Evolutionary conservation across 2,113 vertebrate species (phyloP).

Genomic region (Natator depressus): DNA sequence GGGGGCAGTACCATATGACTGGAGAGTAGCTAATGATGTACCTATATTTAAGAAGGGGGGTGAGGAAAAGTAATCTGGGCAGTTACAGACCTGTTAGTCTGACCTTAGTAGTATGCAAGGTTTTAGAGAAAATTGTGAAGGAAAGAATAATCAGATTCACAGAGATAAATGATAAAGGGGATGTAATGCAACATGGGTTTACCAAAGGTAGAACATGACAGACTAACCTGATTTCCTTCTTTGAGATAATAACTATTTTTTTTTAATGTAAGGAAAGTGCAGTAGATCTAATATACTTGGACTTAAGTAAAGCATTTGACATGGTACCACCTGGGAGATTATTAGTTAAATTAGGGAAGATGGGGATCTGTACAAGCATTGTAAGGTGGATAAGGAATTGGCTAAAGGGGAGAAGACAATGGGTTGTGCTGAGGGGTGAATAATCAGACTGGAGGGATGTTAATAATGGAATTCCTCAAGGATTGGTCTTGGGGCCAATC

Average conservation of each 20-base stretch:
- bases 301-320: no score
- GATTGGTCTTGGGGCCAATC: neutral
- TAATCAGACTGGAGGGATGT: neutral
- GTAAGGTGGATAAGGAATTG: neutral
- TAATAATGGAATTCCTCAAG: neutral
- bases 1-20: neutral
- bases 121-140: no score
- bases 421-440: neutral
- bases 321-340: no score
- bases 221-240: no score
- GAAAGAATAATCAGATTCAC: no score
- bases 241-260: neutral
- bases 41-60: no score
- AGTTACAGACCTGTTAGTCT: neutral
- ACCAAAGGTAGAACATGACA: no score
- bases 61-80: no score
- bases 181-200: neutral
- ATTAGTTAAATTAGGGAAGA: no score
- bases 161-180: neutral
- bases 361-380: neutral
- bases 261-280: neutral
- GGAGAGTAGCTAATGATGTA: neutral
- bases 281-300: neutral
- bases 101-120: no score
- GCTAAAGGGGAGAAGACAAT: neutral